Conservation (phyloP, 1,140 invertebrate species). For the Argopecten irradians region DNA sequence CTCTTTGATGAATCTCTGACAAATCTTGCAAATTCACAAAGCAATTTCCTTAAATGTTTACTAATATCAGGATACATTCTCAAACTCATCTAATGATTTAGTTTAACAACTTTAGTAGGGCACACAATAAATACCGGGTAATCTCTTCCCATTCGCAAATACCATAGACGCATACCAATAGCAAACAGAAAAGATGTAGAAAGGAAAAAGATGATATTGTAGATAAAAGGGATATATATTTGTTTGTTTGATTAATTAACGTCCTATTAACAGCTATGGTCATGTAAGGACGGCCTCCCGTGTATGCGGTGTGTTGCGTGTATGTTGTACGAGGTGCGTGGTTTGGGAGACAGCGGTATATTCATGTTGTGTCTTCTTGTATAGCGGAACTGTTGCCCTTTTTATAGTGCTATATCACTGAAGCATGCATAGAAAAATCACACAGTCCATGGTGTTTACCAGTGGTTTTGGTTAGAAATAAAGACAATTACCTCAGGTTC, state of each 20-base stretch:
- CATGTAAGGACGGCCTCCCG: too few species aligned
- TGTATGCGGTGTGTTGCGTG: too few species aligned
- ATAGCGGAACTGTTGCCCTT: too few species aligned
- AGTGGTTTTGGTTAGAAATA: constrained; percentile 37
- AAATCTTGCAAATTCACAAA: constrained; percentile 34
- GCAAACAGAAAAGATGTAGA: constrained; percentile 27
- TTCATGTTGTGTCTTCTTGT: too few species aligned
- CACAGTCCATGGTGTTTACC: constrained; percentile 46
- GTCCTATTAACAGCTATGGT: too few species aligned
- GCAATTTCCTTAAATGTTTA: constrained; percentile 26
- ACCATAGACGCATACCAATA: constrained; percentile 28
- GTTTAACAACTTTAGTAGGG: constrained; percentile 37
- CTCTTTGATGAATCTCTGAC: constrained; percentile 13
- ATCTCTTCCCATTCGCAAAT: constrained; percentile 37
- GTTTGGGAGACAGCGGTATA: too few species aligned
- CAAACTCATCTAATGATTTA: constrained; percentile 30
- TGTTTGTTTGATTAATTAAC: too few species aligned
- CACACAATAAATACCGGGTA: constrained; percentile 42
- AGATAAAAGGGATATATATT: constrained; percentile 25
- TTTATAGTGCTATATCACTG: too few species aligned
- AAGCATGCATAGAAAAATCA: constrained; percentile 47
- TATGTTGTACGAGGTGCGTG: too few species aligned
- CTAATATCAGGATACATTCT: constrained; percentile 41
- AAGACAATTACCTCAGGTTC: too few species aligned
- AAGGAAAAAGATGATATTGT: constrained; percentile 42